phyloP scores from a whole-genome alignment of 2,888 invertebrate genomes.

The Oxycera nigricornis region DNA sequence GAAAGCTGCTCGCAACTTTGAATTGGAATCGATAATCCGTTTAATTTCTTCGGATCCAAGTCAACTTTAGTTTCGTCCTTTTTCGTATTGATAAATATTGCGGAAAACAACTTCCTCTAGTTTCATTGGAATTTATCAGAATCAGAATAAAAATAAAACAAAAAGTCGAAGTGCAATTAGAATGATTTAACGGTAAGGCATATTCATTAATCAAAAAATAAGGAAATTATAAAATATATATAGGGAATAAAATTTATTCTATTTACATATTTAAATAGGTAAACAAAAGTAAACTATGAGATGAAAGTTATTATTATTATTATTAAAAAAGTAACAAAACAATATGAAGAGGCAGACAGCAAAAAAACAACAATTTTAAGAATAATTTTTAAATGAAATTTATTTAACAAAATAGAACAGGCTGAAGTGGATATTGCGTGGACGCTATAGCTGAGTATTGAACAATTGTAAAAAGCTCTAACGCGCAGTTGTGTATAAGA shows the following conservation, averaged over 20 bases:
- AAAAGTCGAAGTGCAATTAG: conserved; percentile 68
- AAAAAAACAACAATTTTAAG: conserved; percentile 15
- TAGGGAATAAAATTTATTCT: conserved; percentile 61
- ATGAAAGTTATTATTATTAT: conserved; percentile 43
- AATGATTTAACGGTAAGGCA: conserved; percentile 62
- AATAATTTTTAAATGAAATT: conserved; percentile 31
- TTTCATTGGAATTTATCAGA: conserved; percentile 38
- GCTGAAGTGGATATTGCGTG: background rate
- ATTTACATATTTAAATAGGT: conserved; percentile 66
- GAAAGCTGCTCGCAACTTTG: too few relatives aligned
- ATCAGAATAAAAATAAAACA: conserved; percentile 54
- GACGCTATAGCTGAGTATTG: conserved; percentile 12
- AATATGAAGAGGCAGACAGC: conserved; percentile 28
- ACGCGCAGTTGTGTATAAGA: conserved; percentile 34
- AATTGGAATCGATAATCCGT: too few relatives aligned
- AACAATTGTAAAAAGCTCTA: conserved; percentile 27
- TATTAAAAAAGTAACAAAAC: conserved; percentile 36
- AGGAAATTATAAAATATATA: conserved; percentile 49
- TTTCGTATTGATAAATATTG: conserved; percentile 19
- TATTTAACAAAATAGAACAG: conserved; percentile 25
- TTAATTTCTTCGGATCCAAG: too few relatives aligned
- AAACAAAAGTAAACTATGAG: conserved; percentile 53
- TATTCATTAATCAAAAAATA: conserved; percentile 57
- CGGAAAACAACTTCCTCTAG: background rate
- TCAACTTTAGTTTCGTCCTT: too few relatives aligned